Evolutionary conservation across 2,888 invertebrate genomes (phyloP).

Genomic region (Chrysolina americana): DNA sequence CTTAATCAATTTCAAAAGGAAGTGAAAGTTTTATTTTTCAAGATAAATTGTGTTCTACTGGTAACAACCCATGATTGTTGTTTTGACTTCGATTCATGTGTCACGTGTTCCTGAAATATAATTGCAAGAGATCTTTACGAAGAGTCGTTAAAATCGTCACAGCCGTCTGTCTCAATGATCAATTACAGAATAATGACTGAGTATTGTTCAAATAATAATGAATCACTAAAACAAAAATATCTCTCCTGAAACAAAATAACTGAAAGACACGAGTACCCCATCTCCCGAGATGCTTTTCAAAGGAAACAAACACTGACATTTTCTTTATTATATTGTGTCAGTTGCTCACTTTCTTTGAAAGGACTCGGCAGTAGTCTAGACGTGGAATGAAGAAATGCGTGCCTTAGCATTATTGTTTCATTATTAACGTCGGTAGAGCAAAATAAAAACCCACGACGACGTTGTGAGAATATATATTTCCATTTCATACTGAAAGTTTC

Average conservation of each 20-base stretch:
- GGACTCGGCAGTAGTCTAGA: conserved; percentile 2
- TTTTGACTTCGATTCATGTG: no score
- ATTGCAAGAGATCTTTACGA: no score
- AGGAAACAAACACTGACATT: conserved; percentile 10
- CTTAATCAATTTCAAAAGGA: no score
- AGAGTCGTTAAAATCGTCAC: no score
- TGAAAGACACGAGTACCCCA: neutral
- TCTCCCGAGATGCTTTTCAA: conserved; percentile 1
- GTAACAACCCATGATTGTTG: no score
- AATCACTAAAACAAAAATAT: no score
- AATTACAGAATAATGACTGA: no score
- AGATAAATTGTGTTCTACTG: no score
- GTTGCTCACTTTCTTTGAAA: conserved; percentile 16
- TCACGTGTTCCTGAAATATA: no score
- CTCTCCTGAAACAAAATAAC: neutral
- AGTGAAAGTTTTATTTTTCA: no score
- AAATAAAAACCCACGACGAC: neutral
- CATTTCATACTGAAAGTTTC: neutral
- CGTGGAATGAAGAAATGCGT: conserved; percentile 15
- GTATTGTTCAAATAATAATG: no score
- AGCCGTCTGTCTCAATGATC: no score
- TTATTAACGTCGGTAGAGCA: conserved; percentile 7
- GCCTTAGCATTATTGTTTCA: conserved; percentile 16
- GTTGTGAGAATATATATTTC: conserved; percentile 1
- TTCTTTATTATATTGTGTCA: conserved; percentile 16